Evolutionary conservation across 2,113 vertebrate species (phyloP).

Genomic region (Stictonetta naevosa): DNA sequence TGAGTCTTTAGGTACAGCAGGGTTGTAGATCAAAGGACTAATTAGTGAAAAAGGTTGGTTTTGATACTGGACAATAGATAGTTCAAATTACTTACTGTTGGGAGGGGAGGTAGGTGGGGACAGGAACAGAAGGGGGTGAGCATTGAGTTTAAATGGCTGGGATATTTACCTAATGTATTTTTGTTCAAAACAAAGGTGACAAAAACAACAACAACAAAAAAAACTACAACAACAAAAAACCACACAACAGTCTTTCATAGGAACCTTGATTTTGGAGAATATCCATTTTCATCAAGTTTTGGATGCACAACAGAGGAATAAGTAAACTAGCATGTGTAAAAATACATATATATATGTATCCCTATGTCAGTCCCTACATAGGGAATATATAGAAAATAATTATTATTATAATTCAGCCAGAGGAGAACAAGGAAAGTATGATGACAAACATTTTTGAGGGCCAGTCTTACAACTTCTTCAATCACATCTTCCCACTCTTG

Average conservation of each 20-base stretch:
- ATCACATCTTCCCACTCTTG: not conserved
- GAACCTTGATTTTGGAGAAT: not conserved
- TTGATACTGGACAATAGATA: not conserved
- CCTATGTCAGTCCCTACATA: not conserved
- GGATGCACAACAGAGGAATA: not conserved
- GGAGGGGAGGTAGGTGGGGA: not conserved
- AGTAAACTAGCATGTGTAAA: not conserved
- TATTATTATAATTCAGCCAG: not conserved
- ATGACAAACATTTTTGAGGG: not conserved
- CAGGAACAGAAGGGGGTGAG: not conserved
- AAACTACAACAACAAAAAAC: too few relatives aligned
- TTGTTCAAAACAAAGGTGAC: not conserved
- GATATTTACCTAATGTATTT: not conserved
- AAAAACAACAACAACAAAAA: not conserved
- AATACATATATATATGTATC: not conserved
- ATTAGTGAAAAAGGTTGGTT: not conserved
- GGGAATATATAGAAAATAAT: not conserved
- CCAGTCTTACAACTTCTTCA: not conserved
- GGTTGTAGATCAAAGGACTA: not conserved
- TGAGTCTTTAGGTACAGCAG: not conserved
- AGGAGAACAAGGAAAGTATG: not conserved
- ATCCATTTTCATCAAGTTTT: not conserved
- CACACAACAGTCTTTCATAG: not conserved
- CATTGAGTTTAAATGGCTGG: not conserved
- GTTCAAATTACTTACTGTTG: not conserved